A percentile compares a stretch with the other conserved stretches of the same genome.
Conservation (phyloP, 2,113 vertebrate species). For the Osmerus mordax region DNA sequence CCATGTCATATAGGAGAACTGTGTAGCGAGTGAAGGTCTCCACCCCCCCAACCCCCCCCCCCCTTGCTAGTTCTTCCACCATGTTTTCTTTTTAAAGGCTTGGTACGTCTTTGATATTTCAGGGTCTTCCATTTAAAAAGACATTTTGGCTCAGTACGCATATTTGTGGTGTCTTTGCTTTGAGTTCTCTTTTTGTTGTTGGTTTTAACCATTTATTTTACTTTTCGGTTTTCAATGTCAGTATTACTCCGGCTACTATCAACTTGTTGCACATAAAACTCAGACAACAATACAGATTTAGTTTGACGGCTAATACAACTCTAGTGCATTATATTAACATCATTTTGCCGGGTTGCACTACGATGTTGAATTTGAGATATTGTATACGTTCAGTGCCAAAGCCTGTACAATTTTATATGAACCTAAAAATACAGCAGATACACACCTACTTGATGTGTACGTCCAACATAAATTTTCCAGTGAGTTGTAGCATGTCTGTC, state of each 20-base stretch:
- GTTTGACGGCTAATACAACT: slow-evolving; percentile 18
- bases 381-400: slow-evolving; percentile 58
- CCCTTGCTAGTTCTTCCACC: slow-evolving; percentile 32
- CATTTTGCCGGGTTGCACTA: slow-evolving; percentile 38
- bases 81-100: slow-evolving; percentile 14
- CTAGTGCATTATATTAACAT: slow-evolving; percentile 22
- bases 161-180: slow-evolving; percentile 16
- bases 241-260: slow-evolving; percentile 34
- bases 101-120: slow-evolving; percentile 28
- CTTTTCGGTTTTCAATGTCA: slow-evolving; percentile 24
- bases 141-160: slow-evolving; percentile 21
- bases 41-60: slow-evolving; percentile 14
- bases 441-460: slow-evolving; percentile 37
- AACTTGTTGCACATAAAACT: slow-evolving; percentile 17
- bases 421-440: slow-evolving; percentile 10
- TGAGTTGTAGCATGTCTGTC: slow-evolving; percentile 53
- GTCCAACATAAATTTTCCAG: slow-evolving; percentile 24
- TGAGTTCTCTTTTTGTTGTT: slow-evolving; percentile 16
- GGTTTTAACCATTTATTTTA: slow-evolving; percentile 26
- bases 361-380: slow-evolving; percentile 23
- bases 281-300: slow-evolving; percentile 8
- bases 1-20: slow-evolving; percentile 44
- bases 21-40: slow-evolving; percentile 49
- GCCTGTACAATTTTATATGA: slow-evolving; percentile 39
- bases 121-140: slow-evolving; percentile 48